Base-by-base conservation (phyloP, 1,140 invertebrate species). In the Mizuhopecten yessoensis region DNA sequence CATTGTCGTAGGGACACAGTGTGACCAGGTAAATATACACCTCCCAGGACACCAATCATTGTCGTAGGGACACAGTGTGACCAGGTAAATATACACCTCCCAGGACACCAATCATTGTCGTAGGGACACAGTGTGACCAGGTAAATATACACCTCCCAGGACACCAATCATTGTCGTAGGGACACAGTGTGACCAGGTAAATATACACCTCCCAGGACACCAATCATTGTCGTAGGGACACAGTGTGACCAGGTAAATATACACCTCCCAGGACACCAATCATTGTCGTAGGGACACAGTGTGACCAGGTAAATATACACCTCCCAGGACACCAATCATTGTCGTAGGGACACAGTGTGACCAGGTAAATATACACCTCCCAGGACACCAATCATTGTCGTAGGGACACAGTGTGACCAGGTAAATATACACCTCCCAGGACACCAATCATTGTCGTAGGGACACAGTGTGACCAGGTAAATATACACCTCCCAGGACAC, bases 361-460 rank as follows among this genome's bases (percentile, higher is more conserved):
- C n/a, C n/a, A n/a, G n/a, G n/a, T n/a, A n/a, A n/a, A n/a, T n/a
- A n/a, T n/a, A n/a, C n/a, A n/a, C n/a, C 95, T 34, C 95, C 96
- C n/a, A 92, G 94, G 34, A 95, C 96, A 49, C 96, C 96, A 5
- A 94, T 96, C 34, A 94, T 96, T 89, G 93, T 96, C 0, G 93
- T 96, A 29, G 96, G 96, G 75, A 96, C 96, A 7, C 96, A 96
- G 91, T 94, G 93, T 93, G 96, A 96, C 92, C 92, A 96, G 95
- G 96, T 96, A 88, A 88, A 88, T 91, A 75, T 17, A 75, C n/a
- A 75, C 15, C n/a, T 11, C 95, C 96, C 29, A 91, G 94, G 34
- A 95, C 96, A 49, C 96, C 96, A 3, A 94, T 96, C 34, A 94
- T 96, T 89, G 93, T 96, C 0, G 93, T 96, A 29, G 96, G 23